Evolutionary conservation across 2,797 vertebrate genomes (phyloP).

Genomic region (Lepilemur ruficaudatus): DNA sequence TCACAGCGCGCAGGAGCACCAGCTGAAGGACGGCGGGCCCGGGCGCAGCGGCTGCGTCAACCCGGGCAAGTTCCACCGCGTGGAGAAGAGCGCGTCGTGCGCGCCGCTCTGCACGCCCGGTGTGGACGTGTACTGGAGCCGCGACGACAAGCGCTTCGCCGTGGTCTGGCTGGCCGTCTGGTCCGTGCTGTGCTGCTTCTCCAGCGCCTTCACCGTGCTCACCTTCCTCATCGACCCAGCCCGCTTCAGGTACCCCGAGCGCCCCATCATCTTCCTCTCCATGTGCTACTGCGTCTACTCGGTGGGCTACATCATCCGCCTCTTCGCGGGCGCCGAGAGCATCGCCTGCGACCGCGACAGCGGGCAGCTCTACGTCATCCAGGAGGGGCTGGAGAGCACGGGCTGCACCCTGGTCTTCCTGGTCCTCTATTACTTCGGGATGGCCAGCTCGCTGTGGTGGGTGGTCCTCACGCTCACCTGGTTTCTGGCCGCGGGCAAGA

Average conservation of each 20-base stretch:
- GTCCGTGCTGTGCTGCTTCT: constrained; percentile 97
- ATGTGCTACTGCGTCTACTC: constrained; percentile 99
- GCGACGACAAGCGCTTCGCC: constrained; percentile 95
- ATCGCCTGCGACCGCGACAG: constrained; percentile 97
- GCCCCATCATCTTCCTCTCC: constrained; percentile 98
- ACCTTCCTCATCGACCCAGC: constrained; percentile 97
- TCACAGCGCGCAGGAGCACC: constrained; percentile 81
- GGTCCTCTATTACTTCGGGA: constrained; percentile 98
- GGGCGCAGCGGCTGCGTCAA: constrained; percentile 89
- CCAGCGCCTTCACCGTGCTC: constrained; percentile 97
- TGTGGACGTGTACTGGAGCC: constrained; percentile 98
- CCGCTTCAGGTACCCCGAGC: constrained; percentile 97
- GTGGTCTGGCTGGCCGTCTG: constrained; percentile 96
- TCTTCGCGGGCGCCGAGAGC: constrained; percentile 95
- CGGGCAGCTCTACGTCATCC: constrained; percentile 96
- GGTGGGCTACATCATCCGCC: constrained; percentile 95
- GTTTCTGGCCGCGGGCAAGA: constrained; percentile 98
- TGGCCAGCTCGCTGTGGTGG: constrained; percentile 99
- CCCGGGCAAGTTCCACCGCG: constrained; percentile 96
- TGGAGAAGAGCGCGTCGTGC: constrained; percentile 96
- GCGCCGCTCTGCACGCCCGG: constrained; percentile 93
- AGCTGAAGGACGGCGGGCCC: constrained; percentile 80
- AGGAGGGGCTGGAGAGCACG: constrained; percentile 98
- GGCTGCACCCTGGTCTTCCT: constrained; percentile 99
- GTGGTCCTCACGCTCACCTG: constrained; percentile 97